Evolutionary conservation across 2,113 vertebrate species (phyloP).

Genomic region (Podocnemis expansa): DNA sequence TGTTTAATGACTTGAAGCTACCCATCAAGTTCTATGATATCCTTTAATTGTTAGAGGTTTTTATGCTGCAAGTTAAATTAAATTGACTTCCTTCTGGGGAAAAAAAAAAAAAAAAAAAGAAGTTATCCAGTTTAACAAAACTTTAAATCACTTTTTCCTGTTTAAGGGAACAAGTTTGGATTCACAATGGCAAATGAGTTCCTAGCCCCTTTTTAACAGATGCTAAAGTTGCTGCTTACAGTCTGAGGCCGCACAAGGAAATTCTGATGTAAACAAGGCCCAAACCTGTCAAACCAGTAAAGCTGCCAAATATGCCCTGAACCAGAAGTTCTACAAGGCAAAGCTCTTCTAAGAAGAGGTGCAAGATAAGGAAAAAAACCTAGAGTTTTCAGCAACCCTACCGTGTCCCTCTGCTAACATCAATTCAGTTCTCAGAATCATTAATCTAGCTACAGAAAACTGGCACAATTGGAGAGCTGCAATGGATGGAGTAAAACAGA

Average conservation of each 20-base stretch:
- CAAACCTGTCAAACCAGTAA: slow-evolving; percentile 58
- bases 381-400: slow-evolving; percentile 4
- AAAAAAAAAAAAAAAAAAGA: neutral
- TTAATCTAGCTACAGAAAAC: neutral
- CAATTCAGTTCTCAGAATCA: neutral
- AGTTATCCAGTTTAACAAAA: rapidly evolving
- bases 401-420: neutral
- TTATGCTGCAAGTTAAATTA: neutral
- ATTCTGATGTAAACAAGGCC: neutral
- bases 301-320: neutral
- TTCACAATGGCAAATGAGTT: neutral
- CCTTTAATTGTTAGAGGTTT: neutral
- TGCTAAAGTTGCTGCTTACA: neutral
- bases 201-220: neutral
- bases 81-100: neutral
- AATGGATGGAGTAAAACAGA: neutral
- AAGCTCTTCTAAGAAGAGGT: neutral
- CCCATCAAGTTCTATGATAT: rapidly evolving
- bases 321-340: neutral
- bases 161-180: neutral
- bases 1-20: neutral
- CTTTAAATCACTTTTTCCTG: neutral
- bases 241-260: neutral
- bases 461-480: neutral
- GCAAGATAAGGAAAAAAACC: slow-evolving; percentile 3